A percentile compares a stretch with the other conserved stretches of the same genome.
Conservation (phyloP, 2,113 vertebrate species). For the Xiphophorus couchianus region DNA sequence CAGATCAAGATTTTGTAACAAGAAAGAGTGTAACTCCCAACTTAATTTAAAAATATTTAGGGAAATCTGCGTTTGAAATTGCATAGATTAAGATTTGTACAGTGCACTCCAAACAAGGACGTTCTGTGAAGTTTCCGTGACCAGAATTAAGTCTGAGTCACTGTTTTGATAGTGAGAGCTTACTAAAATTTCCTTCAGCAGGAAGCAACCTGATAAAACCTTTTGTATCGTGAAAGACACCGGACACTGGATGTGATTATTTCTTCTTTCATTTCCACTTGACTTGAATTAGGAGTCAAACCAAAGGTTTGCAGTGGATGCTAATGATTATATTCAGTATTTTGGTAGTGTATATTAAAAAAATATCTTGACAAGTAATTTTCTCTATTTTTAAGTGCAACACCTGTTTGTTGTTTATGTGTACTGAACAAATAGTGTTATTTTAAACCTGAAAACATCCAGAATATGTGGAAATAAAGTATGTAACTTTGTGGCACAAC, state of each 20-base stretch:
- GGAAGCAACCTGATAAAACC: conserved; percentile 16
- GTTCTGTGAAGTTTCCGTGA: background rate
- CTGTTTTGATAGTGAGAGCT: conserved; percentile 6
- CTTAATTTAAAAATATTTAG: background rate
- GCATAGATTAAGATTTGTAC: conserved; percentile 4
- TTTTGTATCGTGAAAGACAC: background rate
- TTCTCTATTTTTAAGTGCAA: no score
- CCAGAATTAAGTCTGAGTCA: background rate
- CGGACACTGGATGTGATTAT: background rate
- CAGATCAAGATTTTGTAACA: background rate
- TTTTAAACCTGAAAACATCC: no score
- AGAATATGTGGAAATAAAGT: no score
- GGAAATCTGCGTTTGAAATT: conserved; percentile 10
- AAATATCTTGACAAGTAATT: no score
- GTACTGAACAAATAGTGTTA: no score
- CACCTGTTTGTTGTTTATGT: no score
- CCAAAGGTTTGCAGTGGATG: background rate
- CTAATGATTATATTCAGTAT: background rate
- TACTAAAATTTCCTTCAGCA: conserved; percentile 1
- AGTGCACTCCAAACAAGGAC: conserved; percentile 1
- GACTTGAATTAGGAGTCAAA: background rate
- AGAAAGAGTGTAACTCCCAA: background rate
- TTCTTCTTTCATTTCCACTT: background rate
- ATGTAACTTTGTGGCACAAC: no score
- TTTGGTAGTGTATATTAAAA: no score